Conservation (phyloP, 2,797 vertebrate genomes). For the Falco naumanni region DNA sequence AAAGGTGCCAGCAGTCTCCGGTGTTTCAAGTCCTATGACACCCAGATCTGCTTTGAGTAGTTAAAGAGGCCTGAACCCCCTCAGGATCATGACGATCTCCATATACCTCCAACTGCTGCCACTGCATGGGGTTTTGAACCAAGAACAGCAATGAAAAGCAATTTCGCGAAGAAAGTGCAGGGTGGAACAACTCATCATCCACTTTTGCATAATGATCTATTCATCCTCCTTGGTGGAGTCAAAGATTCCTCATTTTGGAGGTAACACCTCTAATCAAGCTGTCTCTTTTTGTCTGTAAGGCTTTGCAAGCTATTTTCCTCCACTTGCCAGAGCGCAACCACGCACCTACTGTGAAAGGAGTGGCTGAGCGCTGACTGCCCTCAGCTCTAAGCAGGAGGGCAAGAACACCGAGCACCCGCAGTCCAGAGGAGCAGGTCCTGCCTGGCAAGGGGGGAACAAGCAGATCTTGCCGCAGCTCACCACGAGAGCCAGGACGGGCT, state of each 20-base stretch:
- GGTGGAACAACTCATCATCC: not conserved
- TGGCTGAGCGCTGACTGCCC: not conserved
- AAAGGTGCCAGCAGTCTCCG: not conserved
- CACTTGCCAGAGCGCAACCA: not conserved
- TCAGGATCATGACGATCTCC: not conserved
- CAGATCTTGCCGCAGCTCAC: not conserved
- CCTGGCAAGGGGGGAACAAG: not conserved
- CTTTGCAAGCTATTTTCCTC: not conserved
- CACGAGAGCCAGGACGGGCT: accelerated
- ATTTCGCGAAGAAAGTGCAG: not conserved
- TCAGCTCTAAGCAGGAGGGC: not conserved
- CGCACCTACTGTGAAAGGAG: not conserved
- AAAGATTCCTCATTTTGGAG: not conserved
- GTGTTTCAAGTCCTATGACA: not conserved
- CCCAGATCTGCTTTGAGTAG: not conserved
- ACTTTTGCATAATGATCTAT: not conserved
- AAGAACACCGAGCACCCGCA: not conserved
- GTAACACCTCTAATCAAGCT: not conserved
- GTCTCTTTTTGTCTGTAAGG: not conserved
- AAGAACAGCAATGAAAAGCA: not conserved
- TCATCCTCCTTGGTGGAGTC: not conserved
- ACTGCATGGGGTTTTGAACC: not conserved
- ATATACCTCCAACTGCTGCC: not conserved
- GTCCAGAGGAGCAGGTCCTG: not conserved
- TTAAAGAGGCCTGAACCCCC: not conserved